These are phyloP conservation scores for Eupithecia pulchellata DNA, from an alignment of 2,888 invertebrate genomes.

Conservation along the genomic window DNA sequence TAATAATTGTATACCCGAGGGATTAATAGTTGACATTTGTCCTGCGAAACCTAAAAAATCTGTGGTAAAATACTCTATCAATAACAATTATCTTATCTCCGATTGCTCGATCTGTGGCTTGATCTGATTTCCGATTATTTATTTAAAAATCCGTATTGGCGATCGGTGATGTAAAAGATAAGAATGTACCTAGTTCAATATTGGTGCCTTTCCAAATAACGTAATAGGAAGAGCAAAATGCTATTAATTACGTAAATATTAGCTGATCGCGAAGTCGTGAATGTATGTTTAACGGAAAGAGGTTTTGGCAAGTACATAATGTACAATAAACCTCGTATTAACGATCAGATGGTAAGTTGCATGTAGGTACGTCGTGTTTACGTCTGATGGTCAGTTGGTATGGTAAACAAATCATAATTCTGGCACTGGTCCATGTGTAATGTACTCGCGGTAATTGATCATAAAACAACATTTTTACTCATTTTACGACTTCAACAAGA, in stretches of 20 bases:
- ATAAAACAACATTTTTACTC: constrained; percentile 50
- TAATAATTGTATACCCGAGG: too few species aligned
- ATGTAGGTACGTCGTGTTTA: constrained; percentile 26
- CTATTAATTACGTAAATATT: constrained; percentile 20
- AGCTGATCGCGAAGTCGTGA: constrained; percentile 17
- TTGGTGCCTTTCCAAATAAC: constrained; percentile 20
- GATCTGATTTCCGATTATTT: not conserved
- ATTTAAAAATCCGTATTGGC: not conserved
- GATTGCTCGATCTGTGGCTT: not conserved
- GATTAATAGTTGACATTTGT: too few species aligned
- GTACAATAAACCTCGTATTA: constrained; percentile 17
- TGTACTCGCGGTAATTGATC: constrained; percentile 51
- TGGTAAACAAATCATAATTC: constrained; percentile 43
- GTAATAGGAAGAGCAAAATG: constrained; percentile 19
- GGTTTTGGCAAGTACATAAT: constrained; percentile 26
- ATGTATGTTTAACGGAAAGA: constrained; percentile 20
- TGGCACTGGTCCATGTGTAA: constrained; percentile 53
- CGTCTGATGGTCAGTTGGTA: constrained; percentile 37
- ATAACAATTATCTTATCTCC: not conserved
- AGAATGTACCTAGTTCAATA: constrained; percentile 9
- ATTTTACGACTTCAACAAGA: constrained; percentile 43
- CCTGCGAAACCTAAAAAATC: too few species aligned
- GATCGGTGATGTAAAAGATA: not conserved
- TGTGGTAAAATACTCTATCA: too few species aligned
- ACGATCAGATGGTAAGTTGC: constrained; percentile 23